Percentiles rank a stretch among this genome's conserved stretches.
phyloP scores from a whole-genome alignment of 2,113 vertebrate genomes.

The Channa maculata region DNA sequence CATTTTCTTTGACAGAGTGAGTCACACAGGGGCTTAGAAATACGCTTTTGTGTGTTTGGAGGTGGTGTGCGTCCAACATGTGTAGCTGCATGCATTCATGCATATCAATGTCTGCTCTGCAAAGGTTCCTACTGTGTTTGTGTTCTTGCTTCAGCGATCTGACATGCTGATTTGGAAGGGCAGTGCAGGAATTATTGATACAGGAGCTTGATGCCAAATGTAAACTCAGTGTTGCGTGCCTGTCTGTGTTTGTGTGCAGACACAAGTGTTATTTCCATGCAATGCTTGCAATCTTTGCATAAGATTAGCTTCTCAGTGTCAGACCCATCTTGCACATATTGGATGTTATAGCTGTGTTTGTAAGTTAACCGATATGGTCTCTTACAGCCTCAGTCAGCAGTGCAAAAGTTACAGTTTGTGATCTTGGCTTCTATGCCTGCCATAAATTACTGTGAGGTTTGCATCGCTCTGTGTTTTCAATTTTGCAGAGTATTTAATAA shows the following conservation, averaged over 20 bases:
- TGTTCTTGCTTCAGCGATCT: slow-evolving; percentile 53
- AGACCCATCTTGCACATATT: background rate
- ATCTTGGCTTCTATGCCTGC: background rate
- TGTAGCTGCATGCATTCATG: slow-evolving; percentile 45
- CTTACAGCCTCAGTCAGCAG: background rate
- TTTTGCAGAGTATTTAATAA: slow-evolving; percentile 40
- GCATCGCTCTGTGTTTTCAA: slow-evolving; percentile 23
- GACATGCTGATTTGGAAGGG: slow-evolving; percentile 59
- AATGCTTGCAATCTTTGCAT: background rate
- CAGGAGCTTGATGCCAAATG: slow-evolving; percentile 40
- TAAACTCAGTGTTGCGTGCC: background rate
- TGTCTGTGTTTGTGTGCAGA: slow-evolving; percentile 9
- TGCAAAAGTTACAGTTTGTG: background rate
- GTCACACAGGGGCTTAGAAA: slow-evolving; percentile 12
- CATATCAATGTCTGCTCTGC: slow-evolving; percentile 52
- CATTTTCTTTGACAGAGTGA: slow-evolving; percentile 37
- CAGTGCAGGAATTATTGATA: slow-evolving; percentile 57
- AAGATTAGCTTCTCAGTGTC: slow-evolving; percentile 18
- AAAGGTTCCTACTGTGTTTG: slow-evolving; percentile 54
- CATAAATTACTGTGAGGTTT: slow-evolving; percentile 24
- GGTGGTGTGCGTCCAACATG: slow-evolving; percentile 19
- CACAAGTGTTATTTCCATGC: background rate
- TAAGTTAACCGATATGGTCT: background rate
- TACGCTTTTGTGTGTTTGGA: slow-evolving; percentile 27
- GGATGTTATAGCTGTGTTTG: background rate